phyloP scores from a whole-genome alignment of 2,888 invertebrate species.

The Trachelus troglodyta region DNA sequence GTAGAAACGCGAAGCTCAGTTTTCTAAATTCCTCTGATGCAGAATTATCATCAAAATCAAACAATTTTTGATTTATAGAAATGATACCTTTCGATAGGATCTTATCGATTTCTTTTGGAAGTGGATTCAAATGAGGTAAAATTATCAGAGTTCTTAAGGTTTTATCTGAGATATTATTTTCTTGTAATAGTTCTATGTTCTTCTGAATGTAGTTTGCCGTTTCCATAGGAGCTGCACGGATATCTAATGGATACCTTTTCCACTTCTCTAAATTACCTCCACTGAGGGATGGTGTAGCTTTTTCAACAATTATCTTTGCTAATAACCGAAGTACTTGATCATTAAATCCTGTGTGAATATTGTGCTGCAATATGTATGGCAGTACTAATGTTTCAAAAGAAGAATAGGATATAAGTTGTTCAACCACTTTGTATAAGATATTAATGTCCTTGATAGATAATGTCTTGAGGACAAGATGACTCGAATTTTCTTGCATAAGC shows the following conservation, averaged over 20 bases:
- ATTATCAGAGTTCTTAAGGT: constrained; percentile 48
- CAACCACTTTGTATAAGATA: constrained; percentile 75
- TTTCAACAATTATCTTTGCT: constrained; percentile 75
- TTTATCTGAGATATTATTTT: constrained; percentile 37
- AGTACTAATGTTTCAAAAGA: constrained; percentile 81
- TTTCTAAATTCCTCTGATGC: constrained; percentile 26
- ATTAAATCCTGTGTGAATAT: constrained; percentile 70
- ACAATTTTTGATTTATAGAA: constrained; percentile 38
- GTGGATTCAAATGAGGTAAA: constrained; percentile 52
- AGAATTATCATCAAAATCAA: constrained; percentile 15
- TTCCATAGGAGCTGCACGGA: constrained; percentile 52
- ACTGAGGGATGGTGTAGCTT: constrained; percentile 73
- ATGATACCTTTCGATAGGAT: constrained; percentile 38
- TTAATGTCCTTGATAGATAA: constrained; percentile 70
- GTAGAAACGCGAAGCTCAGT: constrained; percentile 65
- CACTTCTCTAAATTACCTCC: constrained; percentile 73
- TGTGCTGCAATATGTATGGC: constrained; percentile 74
- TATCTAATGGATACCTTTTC: constrained; percentile 74
- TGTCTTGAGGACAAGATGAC: constrained; percentile 75
- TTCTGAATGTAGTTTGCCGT: constrained; percentile 38
- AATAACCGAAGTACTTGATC: constrained; percentile 72
- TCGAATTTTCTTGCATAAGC: constrained; percentile 79
- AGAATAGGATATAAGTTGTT: constrained; percentile 74
- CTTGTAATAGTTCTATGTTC: constrained; percentile 43
- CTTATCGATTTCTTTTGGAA: constrained; percentile 37